phyloP scores from a whole-genome alignment of 1,140 invertebrate genomes.

The Drosophila kikkawai region DNA sequence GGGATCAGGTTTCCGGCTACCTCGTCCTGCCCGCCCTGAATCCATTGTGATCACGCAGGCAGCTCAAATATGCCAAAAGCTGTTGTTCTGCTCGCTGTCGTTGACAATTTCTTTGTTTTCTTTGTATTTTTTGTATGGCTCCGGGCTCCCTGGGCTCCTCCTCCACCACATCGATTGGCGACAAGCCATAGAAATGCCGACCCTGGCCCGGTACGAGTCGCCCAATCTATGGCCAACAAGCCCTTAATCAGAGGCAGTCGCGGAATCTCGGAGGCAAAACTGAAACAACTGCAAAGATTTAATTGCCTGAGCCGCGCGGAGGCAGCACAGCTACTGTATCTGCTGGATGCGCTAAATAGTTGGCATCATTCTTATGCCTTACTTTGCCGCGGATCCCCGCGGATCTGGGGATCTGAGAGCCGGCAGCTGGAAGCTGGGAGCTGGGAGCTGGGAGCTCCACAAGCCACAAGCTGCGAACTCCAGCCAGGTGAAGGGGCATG shows the following conservation, averaged over 20 bases:
- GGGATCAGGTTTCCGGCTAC: conserved; percentile 10
- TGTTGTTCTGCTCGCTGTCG: conserved; percentile 63
- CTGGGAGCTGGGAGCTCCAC: conserved; percentile 9
- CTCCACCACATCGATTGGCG: conserved; percentile 5
- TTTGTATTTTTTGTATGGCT: conserved; percentile 52
- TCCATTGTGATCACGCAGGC: conserved; percentile 48
- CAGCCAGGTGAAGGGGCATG: conserved; percentile 11
- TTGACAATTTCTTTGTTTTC: conserved; percentile 76
- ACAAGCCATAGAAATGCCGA: conserved; percentile 22
- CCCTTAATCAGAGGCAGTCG: conserved; percentile 77
- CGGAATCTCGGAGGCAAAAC: conserved; percentile 64
- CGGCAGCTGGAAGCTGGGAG: conserved; percentile 1
- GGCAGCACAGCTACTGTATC: conserved; percentile 66
- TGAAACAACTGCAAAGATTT: conserved; percentile 81
- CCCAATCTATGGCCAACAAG: conserved; percentile 65
- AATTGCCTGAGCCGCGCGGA: conserved; percentile 58
- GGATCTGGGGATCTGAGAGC: conserved; percentile 13
- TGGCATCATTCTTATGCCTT: conserved; percentile 83
- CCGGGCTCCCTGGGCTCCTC: conserved; percentile 3
- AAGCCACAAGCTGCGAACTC: not conserved
- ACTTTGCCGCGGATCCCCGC: conserved; percentile 55
- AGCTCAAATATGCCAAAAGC: conserved; percentile 75
- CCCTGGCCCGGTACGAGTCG: conserved; percentile 4
- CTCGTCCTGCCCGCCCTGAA: not conserved
- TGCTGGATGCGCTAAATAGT: conserved; percentile 82